phyloP scores from a whole-genome alignment of 2,797 vertebrate species.

The Malacoraja senta region DNA sequence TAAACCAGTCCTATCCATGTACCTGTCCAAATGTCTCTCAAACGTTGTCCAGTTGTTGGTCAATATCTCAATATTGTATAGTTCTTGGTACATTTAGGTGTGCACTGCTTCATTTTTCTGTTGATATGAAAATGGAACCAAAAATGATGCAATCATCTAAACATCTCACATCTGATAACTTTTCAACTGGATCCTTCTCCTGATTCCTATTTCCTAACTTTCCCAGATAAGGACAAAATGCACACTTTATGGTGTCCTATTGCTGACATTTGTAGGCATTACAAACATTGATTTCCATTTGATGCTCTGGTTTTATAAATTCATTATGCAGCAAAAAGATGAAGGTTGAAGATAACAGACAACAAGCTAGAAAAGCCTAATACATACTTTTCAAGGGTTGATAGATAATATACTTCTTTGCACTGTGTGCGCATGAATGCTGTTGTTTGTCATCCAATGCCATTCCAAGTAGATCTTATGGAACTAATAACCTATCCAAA shows the following conservation, averaged over 20 bases:
- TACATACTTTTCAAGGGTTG: background rate
- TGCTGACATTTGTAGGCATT: background rate
- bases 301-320: background rate
- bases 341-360: background rate
- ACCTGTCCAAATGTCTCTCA: no score
- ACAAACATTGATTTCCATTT: background rate
- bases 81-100: no score
- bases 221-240: background rate
- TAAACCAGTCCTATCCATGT: no score
- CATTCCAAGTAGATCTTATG: no score
- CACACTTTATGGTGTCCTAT: background rate
- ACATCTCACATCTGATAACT: background rate
- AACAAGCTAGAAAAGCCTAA: background rate
- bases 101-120: no score
- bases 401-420: background rate
- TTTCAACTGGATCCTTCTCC: background rate
- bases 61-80: no score
- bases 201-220: background rate
- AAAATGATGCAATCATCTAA: no score
- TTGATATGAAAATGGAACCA: no score
- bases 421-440: background rate
- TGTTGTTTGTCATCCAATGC: no score
- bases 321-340: background rate
- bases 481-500: no score
- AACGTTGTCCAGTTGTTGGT: no score